Evolutionary conservation across 2,113 vertebrate genomes (phyloP), one percentile per base, ranked within the genome.

Genomic region (Echinops telfairi): DNA sequence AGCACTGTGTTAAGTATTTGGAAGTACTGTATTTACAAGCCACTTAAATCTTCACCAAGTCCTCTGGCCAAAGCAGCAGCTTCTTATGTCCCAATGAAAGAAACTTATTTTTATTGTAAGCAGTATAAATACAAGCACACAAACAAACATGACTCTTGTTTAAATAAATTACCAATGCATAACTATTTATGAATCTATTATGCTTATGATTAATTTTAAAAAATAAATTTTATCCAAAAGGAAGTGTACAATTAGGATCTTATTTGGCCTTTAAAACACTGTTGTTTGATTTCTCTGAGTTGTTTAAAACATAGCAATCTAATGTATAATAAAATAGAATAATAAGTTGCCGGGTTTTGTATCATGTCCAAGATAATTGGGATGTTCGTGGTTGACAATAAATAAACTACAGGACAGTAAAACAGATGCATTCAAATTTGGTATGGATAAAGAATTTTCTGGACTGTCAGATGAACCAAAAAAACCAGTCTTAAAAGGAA

Each of bases 21-120:
- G 19, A 94, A 88, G 83, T 62, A 91, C 43, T 86, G 86, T 57
- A 77, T 58, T 15, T 29, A 9, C 88, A 36, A 95, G 29, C 77
- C 95, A 93, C 81, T 84, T 83, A 47, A 78, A 73, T 47, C 36
- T 90, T 85, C 90, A 77, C 57, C 43, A 53, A 53, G 10, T 53
- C 9, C n/a, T 96, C 83, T 70, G 66, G 58, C 80, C 89, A 94
- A 89, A 77, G 89, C 84, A 96, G 5, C 87, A 87, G 60, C 43
- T 78, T 29, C 60, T 90, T 88, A 81, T 64, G 92, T 89, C 19
- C 20, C 73, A 27, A 8, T 53, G 12, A 94, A 88, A 92, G 87
- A 92, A 94, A 80, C 16, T n/a, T 64, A 89, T 86, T 86, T 92
- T 53, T 77, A 29, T 38, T 80, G 40, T 70, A 89, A 9, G 60